A percentile compares a stretch with the other conserved stretches of the same genome.
phyloP scores from a whole-genome alignment of 2,888 invertebrate species.

The Palloptera scutellata region DNA sequence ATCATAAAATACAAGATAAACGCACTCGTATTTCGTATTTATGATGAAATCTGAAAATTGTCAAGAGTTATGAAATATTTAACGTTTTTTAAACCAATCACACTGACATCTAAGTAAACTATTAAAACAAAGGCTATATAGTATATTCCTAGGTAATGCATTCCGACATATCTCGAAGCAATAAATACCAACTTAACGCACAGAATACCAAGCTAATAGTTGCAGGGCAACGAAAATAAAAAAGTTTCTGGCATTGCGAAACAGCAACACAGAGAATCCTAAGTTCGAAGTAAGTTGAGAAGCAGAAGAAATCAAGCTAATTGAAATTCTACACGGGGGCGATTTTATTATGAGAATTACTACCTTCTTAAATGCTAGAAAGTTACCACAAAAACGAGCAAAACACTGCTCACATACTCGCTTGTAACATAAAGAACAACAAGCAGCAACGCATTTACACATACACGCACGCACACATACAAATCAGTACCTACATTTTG shows the following conservation, averaged over 20 bases:
- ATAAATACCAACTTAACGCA: constrained; percentile 63
- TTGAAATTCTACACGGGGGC: constrained; percentile 63
- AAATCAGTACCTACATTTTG: not conserved
- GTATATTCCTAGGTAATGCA: constrained; percentile 28
- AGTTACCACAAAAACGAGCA: not conserved
- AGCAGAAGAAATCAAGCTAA: constrained; percentile 44
- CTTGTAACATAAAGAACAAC: not conserved
- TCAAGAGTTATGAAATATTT: too few species aligned
- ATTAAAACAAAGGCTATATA: too few species aligned
- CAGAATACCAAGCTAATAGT: constrained; percentile 58
- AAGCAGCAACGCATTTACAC: too few species aligned
- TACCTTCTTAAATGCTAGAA: constrained; percentile 26
- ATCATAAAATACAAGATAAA: too few species aligned
- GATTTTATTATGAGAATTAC: constrained; percentile 63
- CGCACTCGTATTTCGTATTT: too few species aligned
- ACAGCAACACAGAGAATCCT: constrained; percentile 16
- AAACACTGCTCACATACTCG: too few species aligned
- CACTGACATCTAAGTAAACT: too few species aligned
- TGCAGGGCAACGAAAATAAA: constrained; percentile 28
- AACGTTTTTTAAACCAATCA: too few species aligned
- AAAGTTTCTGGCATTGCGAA: constrained; percentile 11
- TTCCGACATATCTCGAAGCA: constrained; percentile 60
- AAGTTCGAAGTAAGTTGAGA: constrained; percentile 29
- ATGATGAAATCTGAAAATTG: too few species aligned
- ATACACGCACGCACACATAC: too few species aligned